Evolutionary conservation across 1,140 invertebrate genomes (phyloP).

Genomic region (Saccostrea cuccullata): DNA sequence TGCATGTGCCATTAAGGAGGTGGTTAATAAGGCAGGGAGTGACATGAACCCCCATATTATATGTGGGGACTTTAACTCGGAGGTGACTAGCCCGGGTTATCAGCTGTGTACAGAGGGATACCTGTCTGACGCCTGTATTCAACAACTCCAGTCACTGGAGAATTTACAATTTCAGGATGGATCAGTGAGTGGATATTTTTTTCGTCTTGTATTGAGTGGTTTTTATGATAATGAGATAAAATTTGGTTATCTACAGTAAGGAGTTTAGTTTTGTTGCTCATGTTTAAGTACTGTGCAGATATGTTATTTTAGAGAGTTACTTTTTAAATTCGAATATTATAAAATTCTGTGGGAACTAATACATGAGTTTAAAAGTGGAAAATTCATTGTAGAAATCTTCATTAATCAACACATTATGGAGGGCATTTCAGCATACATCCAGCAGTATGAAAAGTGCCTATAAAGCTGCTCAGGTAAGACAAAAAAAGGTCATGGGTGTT

Average conservation of each 20-base stretch:
- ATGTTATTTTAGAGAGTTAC: too few species aligned
- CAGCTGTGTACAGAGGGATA: slow-evolving; percentile 71
- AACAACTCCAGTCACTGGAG: slow-evolving; percentile 62
- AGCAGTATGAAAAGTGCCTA: slow-evolving; percentile 73
- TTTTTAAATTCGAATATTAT: too few species aligned
- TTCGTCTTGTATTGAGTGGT: too few species aligned
- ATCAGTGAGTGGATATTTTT: slow-evolving; percentile 60
- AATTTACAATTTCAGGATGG: slow-evolving; percentile 66
- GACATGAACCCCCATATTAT: slow-evolving; percentile 69
- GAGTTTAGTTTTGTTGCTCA: too few species aligned
- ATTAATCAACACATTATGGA: slow-evolving; percentile 72
- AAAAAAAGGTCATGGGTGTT: background rate
- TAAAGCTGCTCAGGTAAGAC: slow-evolving; percentile 62
- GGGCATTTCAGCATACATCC: slow-evolving; percentile 74
- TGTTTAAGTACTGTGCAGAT: too few species aligned
- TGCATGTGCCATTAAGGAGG: slow-evolving; percentile 70
- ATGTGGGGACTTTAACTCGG: slow-evolving; percentile 75
- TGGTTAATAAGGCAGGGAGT: slow-evolving; percentile 69
- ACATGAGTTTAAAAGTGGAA: background rate
- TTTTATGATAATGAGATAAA: too few species aligned
- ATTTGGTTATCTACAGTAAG: too few species aligned
- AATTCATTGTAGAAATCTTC: slow-evolving; percentile 64
- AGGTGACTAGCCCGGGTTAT: slow-evolving; percentile 65
- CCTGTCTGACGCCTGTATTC: slow-evolving; percentile 66
- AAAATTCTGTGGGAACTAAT: too few species aligned